These are phyloP conservation scores for Callaeas wilsoni DNA, from an alignment of 2,113 vertebrate species.

Conservation along the genomic window DNA sequence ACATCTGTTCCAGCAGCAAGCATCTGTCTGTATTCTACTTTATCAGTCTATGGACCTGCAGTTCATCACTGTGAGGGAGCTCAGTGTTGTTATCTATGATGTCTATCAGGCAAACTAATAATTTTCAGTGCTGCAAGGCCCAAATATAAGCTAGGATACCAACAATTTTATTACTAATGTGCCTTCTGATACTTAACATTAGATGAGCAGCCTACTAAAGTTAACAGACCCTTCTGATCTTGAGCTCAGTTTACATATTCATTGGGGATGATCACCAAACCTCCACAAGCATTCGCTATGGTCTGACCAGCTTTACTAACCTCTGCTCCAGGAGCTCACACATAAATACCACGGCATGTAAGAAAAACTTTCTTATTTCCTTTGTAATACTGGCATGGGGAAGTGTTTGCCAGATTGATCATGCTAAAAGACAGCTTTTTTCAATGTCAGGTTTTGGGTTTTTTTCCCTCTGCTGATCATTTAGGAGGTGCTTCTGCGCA, in stretches of 20 bases:
- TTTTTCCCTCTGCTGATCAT: not conserved
- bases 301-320: not conserved
- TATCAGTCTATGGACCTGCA: not conserved
- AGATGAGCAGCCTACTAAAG: not conserved
- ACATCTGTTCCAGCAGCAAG: not conserved
- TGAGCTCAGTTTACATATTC: not conserved
- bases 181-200: not conserved
- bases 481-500: accelerated
- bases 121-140: not conserved
- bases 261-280: not conserved
- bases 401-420: not conserved
- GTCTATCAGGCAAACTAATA: not conserved
- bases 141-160: not conserved
- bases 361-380: not conserved
- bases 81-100: not conserved
- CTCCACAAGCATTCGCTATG: not conserved
- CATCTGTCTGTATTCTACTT: not conserved
- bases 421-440: not conserved
- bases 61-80: not conserved
- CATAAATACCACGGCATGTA: not conserved
- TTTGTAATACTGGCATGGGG: not conserved
- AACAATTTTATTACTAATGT: not conserved
- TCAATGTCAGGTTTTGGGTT: not conserved
- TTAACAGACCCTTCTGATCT: not conserved
- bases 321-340: not conserved